Evolutionary conservation across 2,888 invertebrate genomes (phyloP).

Genomic region (Steinernema hermaphroditum): DNA sequence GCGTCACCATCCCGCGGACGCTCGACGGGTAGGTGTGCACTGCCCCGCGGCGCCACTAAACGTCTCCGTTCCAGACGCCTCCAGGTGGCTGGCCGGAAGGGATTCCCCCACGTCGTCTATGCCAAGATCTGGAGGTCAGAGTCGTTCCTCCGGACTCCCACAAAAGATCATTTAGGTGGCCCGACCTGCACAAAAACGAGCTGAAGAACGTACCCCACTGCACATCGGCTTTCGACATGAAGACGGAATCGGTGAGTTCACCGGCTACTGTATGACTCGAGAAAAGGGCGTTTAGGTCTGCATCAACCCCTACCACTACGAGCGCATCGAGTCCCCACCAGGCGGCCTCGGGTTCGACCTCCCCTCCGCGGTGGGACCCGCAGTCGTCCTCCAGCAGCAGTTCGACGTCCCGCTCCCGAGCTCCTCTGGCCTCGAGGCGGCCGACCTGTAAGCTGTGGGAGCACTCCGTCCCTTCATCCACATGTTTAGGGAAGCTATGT

Average conservation of each 20-base stretch:
- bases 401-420: not conserved
- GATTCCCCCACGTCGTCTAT: slow-evolving; percentile 98
- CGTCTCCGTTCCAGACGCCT: slow-evolving; percentile 38
- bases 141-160: not conserved
- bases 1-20: slow-evolving; percentile 97
- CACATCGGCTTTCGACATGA: slow-evolving; percentile 96
- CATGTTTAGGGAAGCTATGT: not conserved
- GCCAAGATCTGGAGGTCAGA: slow-evolving; percentile 86
- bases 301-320: slow-evolving; percentile 99
- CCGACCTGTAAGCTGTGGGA: not conserved
- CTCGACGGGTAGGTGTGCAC: slow-evolving; percentile 82
- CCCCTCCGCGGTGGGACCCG: not conserved
- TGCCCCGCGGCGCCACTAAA: too few species aligned
- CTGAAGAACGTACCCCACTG: slow-evolving; percentile 90
- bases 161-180: slow-evolving; percentile 83
- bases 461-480: not conserved
- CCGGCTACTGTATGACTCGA: too few species aligned
- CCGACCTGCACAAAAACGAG: slow-evolving; percentile 98
- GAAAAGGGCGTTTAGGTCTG: slow-evolving; percentile 76
- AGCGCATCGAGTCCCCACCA: slow-evolving; percentile 74
- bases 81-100: slow-evolving; percentile 94
- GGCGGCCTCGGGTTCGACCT: slow-evolving; percentile 1
- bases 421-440: not conserved
- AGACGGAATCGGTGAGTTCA: slow-evolving; percentile 83
- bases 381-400: not conserved